Conservation (phyloP, 2,888 invertebrate species). For the Xanthia icteritia region DNA sequence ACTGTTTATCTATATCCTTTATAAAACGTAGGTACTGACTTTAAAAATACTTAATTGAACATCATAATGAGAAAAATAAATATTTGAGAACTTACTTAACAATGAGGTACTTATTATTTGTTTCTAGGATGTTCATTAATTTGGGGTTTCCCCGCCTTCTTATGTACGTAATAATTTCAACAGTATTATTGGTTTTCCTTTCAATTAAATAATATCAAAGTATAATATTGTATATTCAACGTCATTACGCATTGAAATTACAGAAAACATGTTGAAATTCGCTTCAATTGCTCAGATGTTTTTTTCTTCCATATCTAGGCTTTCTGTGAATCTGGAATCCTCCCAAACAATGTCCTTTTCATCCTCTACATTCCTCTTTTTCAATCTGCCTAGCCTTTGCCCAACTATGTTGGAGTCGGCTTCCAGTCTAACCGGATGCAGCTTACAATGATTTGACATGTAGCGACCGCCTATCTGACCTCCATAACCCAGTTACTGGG, state of each 20-base stretch:
- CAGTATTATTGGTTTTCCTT: constrained; percentile 12
- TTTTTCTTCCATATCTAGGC: background rate
- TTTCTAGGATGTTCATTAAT: background rate
- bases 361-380: background rate
- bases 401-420: background rate
- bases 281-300: background rate
- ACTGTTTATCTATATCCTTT: background rate
- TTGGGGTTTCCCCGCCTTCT: constrained; percentile 1
- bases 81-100: constrained; percentile 3
- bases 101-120: background rate
- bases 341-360: background rate
- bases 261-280: background rate
- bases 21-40: background rate
- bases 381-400: background rate
- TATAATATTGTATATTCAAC: background rate
- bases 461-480: too few species aligned
- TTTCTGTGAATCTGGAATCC: background rate
- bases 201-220: background rate
- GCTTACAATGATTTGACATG: background rate
- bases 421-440: background rate
- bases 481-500: too few species aligned
- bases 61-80: constrained; percentile 8
- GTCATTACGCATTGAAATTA: background rate
- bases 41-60: background rate
- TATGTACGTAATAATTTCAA: background rate